Evolutionary conservation across 2,113 vertebrate genomes (phyloP).

Genomic region (Pycnonotus jocosus): DNA sequence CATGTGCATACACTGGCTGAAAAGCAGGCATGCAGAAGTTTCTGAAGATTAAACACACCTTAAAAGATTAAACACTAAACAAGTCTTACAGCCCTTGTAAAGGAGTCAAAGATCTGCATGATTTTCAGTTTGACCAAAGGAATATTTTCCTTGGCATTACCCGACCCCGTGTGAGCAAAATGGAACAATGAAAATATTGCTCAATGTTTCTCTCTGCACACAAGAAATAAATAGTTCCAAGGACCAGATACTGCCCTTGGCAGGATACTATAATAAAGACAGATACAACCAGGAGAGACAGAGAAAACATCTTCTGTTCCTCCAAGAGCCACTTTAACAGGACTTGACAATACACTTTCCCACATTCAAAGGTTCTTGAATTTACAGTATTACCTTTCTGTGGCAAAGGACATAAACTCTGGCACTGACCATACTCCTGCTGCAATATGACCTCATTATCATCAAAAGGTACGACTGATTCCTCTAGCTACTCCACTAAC

Average conservation of each 20-base stretch:
- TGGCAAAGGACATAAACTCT: neutral
- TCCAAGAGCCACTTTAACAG: neutral
- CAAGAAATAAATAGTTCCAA: slow-evolving; percentile 19
- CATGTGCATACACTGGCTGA: neutral
- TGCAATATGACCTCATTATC: neutral
- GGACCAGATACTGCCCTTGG: slow-evolving; percentile 13
- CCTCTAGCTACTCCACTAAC: neutral
- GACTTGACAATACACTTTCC: neutral
- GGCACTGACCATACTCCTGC: neutral
- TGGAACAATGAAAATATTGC: neutral
- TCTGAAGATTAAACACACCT: neutral
- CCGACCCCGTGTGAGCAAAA: neutral
- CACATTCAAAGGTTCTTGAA: neutral
- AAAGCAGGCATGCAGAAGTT: neutral
- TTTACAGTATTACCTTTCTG: neutral
- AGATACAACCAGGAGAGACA: slow-evolving; percentile 1
- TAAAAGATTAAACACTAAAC: neutral
- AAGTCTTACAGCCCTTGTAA: neutral
- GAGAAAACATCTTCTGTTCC: slow-evolving; percentile 11
- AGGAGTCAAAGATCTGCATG: neutral
- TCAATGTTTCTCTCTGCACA: neutral
- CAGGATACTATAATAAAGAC: slow-evolving; percentile 30
- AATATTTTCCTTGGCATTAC: neutral
- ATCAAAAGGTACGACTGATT: neutral
- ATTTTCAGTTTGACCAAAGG: neutral